A percentile compares a stretch with the other conserved stretches of the same genome.
phyloP scores from a whole-genome alignment of 1,140 invertebrate genomes.

The Drosophila burlai region DNA sequence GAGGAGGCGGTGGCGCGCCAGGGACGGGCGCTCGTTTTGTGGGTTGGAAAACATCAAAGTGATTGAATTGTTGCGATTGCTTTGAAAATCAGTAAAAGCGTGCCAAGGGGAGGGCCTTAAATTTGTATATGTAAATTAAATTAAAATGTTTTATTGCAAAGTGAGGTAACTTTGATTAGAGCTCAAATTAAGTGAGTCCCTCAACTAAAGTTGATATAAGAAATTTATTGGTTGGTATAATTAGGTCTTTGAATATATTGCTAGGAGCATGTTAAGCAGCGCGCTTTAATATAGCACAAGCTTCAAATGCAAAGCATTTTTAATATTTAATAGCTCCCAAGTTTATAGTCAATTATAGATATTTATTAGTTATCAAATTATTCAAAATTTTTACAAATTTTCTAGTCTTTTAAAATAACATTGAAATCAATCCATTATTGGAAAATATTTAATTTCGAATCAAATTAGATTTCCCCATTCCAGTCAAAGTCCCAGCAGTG shows the following conservation, averaged over 20 bases:
- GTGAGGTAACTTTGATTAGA: conserved; percentile 4
- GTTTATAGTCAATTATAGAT: too few species aligned
- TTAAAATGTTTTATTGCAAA: conserved; percentile 59
- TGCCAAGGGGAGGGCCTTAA: neutral
- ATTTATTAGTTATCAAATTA: too few species aligned
- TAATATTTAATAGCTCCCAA: neutral
- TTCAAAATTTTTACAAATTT: too few species aligned
- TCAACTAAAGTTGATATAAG: too few species aligned
- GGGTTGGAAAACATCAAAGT: conserved; percentile 78
- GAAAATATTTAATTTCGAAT: neutral
- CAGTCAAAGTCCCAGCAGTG: neutral
- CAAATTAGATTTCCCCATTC: neutral
- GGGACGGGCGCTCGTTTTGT: conserved; percentile 57
- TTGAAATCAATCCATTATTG: too few species aligned
- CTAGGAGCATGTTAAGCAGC: neutral
- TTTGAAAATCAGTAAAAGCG: conserved; percentile 58
- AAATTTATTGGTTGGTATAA: neutral
- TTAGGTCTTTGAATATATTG: neutral
- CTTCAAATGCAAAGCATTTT: accelerated
- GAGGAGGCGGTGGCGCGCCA: conserved; percentile 6
- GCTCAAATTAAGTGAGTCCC: neutral
- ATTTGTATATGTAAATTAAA: conserved; percentile 74
- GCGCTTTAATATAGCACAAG: neutral
- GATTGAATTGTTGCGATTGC: conserved; percentile 83
- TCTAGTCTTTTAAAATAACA: too few species aligned